Evolutionary conservation across 2,113 vertebrate genomes (phyloP), one percentile per base, ranked within the genome.

Genomic region (Uropsilus gracilis): DNA sequence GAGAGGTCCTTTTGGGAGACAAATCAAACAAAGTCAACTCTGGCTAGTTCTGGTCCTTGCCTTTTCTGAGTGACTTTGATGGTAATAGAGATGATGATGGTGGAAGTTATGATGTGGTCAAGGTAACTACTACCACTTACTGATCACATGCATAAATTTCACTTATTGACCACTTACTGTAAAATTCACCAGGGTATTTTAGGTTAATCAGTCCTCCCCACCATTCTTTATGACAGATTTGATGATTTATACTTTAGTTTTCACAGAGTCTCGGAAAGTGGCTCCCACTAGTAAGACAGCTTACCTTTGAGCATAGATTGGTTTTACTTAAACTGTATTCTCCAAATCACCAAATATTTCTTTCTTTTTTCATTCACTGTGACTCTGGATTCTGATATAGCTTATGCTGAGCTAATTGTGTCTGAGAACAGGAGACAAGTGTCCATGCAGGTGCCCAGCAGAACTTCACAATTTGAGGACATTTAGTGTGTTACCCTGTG

Each of bases 161-260:
- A 39, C 14, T 59, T 68, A 66, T 1, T 57, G 24, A 66, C 5
- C 76, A 59, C 28, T 55, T 73, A 5, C 44, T 9, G 14, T 17
- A 28, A 13, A 5, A 32, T 39, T 46, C 37, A 10, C 53, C 3
- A 8, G 1, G 6, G 37, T n/a, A 44, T 37, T 3, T 2, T 1
- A 50, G 13, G 39, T 75, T 6, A 2, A n/a, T 46, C 46, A 32
- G 7, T 59, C 18, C 61, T 42, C n/a, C n/a, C 20, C 55, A 26
- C 22, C 5, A 2, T 13, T 24, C 44, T 24, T 14, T 57, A 26
- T n/a, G 72, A 14, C 20, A 78, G 4, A 42, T 17, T 34, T 1
- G 30, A 16, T 3, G 5, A 13, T 64, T 28, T 57, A 34, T 11
- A 24, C 37, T 69, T 84, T 17, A 18, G 28, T n/a, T 1, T 22